A percentile compares a stretch with the other conserved stretches of the same genome.
Evolutionary conservation across 2,797 vertebrate species (phyloP).

Genomic region (Gallirallus australis): DNA sequence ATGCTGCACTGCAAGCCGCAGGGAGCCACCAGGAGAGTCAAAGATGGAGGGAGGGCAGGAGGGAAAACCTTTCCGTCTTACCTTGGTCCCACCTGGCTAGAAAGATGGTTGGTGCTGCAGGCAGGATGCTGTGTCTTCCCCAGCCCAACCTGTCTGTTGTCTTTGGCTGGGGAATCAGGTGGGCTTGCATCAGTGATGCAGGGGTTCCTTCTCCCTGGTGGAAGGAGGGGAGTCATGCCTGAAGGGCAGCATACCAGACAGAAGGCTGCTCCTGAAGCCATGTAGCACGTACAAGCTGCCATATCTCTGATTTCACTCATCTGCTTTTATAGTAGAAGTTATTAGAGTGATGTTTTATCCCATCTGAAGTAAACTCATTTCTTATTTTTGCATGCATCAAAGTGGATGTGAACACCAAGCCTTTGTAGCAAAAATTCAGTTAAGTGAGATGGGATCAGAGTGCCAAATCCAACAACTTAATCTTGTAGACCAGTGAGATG

Average conservation of each 20-base stretch:
- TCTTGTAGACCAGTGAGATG: background rate
- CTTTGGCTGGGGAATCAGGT: background rate
- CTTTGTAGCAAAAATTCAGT: constrained; percentile 20
- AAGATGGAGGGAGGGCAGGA: background rate
- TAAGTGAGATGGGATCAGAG: background rate
- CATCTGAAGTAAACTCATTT: background rate
- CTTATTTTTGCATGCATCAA: constrained; percentile 22
- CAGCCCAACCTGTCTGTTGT: background rate
- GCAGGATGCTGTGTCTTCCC: background rate
- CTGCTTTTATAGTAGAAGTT: background rate
- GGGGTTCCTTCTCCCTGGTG: background rate
- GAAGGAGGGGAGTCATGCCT: background rate
- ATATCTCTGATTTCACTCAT: background rate
- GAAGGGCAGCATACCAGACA: constrained; percentile 3
- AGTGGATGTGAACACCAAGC: background rate
- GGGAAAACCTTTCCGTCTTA: background rate
- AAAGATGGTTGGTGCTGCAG: background rate
- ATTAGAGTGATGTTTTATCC: background rate
- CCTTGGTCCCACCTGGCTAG: background rate
- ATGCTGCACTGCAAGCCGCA: background rate
- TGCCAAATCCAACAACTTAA: background rate
- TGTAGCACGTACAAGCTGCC: background rate
- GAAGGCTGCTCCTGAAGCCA: background rate
- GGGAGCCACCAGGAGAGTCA: rapidly evolving
- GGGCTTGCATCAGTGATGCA: rapidly evolving